Percentiles rank a stretch among this genome's conserved stretches.
phyloP scores from a whole-genome alignment of 1,140 invertebrate species.

The Drosophila orosa region DNA sequence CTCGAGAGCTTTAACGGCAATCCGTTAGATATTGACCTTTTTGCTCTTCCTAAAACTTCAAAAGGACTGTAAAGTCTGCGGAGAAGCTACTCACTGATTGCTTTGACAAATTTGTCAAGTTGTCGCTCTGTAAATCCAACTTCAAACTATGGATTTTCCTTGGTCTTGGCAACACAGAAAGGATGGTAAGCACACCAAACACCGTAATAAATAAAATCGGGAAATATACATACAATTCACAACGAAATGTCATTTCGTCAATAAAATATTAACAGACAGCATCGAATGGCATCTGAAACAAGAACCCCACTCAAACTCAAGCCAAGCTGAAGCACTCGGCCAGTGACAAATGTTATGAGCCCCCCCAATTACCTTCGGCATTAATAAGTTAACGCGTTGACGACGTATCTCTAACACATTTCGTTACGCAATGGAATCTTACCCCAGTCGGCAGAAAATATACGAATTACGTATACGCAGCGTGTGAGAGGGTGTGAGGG shows the following conservation, averaged over 20 bases:
- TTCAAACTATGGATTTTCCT: constrained; percentile 19
- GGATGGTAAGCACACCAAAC: constrained; percentile 15
- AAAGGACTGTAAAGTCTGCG: not conserved
- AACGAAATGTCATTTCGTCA: constrained; percentile 6
- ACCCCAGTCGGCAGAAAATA: constrained; percentile 25
- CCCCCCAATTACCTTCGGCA: constrained; percentile 43
- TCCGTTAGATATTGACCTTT: constrained; percentile 8
- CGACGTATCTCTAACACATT: constrained; percentile 34
- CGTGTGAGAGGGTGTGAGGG: not conserved
- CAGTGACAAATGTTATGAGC: constrained; percentile 50
- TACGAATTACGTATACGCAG: constrained; percentile 23
- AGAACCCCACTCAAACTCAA: constrained; percentile 8
- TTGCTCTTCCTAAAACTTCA: constrained; percentile 16
- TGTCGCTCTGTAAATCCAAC: constrained; percentile 4
- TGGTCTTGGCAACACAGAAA: not conserved
- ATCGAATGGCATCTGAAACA: constrained; percentile 7
- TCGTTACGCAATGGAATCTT: constrained; percentile 45
- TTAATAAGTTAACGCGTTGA: constrained; percentile 49
- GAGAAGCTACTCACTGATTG: constrained; percentile 16
- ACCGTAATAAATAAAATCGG: constrained; percentile 33
- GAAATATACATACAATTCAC: constrained; percentile 22
- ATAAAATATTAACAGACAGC: constrained; percentile 44
- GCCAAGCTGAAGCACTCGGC: not conserved
- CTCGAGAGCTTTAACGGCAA: not conserved
- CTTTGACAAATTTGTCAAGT: constrained; percentile 17